A percentile compares a stretch with the other conserved stretches of the same genome.
These are phyloP conservation scores for Scaptomyza flava DNA, from an alignment of 2,888 invertebrate genomes.

Conservation along the genomic window DNA sequence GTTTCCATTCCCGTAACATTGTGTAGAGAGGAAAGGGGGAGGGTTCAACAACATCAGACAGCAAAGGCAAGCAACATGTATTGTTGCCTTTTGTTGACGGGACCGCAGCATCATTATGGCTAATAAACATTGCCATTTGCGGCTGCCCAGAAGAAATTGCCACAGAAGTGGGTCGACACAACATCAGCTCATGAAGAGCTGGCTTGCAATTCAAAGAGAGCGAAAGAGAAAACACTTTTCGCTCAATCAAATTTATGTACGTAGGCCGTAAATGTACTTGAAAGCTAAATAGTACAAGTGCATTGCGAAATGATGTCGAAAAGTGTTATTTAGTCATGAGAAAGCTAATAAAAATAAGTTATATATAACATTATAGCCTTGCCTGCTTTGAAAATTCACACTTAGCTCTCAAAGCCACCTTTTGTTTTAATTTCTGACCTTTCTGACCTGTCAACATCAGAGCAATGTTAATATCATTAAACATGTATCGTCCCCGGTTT, in stretches of 20 bases:
- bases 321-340: neutral
- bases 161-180: conserved; percentile 42
- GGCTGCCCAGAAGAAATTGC: conserved; percentile 58
- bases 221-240: neutral
- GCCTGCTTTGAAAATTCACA: no score
- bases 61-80: conserved; percentile 56
- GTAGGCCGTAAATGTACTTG: neutral
- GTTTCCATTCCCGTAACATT: conserved; percentile 44
- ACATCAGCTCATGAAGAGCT: conserved; percentile 20
- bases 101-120: conserved; percentile 75
- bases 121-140: conserved; percentile 78
- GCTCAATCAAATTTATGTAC: neutral
- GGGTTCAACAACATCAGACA: conserved; percentile 11
- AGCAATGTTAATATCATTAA: conserved; percentile 45
- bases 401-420: neutral
- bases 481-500: conserved; percentile 21
- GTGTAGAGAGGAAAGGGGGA: conserved; percentile 7
- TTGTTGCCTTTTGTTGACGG: conserved; percentile 53
- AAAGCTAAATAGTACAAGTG: neutral
- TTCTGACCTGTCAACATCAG: conserved; percentile 2
- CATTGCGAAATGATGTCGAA: neutral
- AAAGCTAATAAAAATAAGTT: no score
- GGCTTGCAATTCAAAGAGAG: conserved; percentile 1
- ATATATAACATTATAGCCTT: no score
- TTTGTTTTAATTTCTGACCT: conserved; percentile 1